Percentiles rank a stretch among this genome's conserved stretches.
Conservation (phyloP, 2,113 vertebrate genomes). For the Eulemur macaco region DNA sequence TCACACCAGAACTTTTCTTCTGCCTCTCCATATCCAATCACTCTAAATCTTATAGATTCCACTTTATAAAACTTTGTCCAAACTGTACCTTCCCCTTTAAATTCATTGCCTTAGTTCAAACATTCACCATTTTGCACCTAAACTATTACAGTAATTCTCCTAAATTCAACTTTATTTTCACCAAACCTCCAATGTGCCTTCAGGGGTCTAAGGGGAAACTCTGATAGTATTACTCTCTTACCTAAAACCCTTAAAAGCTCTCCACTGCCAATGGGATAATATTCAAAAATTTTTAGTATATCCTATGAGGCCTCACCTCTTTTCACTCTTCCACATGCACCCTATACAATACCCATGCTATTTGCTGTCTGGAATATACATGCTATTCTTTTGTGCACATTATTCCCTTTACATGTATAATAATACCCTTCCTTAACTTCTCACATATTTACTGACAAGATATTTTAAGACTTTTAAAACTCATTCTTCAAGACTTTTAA, state of each 20-base stretch:
- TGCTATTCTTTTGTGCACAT: neutral
- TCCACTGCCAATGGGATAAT: neutral
- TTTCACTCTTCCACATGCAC: neutral
- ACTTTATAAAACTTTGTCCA: slow-evolving; percentile 18
- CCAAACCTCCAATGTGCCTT: slow-evolving; percentile 11
- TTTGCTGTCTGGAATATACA: neutral
- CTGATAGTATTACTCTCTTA: neutral
- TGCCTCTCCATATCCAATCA: neutral
- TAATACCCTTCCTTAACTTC: neutral
- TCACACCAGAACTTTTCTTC: neutral
- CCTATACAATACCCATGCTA: neutral
- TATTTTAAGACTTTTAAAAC: neutral
- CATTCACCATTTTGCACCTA: slow-evolving; percentile 17
- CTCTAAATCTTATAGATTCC: neutral
- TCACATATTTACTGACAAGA: slow-evolving; percentile 39
- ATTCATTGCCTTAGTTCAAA: neutral
- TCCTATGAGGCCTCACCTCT: neutral
- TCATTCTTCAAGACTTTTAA: neutral
- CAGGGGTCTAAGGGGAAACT: neutral
- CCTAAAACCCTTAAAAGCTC: neutral
- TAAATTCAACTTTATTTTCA: slow-evolving; percentile 25
- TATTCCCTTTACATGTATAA: neutral
- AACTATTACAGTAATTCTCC: neutral
- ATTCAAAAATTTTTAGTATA: neutral
- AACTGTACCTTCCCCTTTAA: slow-evolving; percentile 13